Percentiles rank a stretch among this genome's conserved stretches.
These are phyloP conservation scores for Pygoscelis adeliae DNA, from an alignment of 2,113 vertebrate species.

Conservation along the genomic window DNA sequence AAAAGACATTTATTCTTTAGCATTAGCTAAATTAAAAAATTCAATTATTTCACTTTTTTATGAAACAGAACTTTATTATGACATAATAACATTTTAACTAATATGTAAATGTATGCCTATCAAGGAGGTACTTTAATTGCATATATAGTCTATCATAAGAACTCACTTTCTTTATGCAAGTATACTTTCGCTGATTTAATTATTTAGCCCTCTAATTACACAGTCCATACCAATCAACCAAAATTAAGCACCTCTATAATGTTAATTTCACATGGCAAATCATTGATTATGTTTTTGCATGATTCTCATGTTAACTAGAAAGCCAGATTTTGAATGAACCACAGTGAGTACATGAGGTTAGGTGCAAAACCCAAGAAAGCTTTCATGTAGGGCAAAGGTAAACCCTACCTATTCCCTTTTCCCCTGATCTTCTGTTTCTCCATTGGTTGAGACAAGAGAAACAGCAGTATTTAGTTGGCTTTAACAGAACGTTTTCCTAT, in stretches of 20 bases:
- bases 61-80: not conserved
- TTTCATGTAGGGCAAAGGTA: not conserved
- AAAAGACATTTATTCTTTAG: not conserved
- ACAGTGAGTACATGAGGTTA: not conserved
- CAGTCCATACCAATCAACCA: constrained; percentile 57
- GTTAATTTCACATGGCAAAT: constrained; percentile 48
- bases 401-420: not conserved
- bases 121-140: constrained; percentile 54
- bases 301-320: constrained; percentile 8
- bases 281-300: not conserved
- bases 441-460: not conserved
- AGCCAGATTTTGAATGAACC: not conserved
- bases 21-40: constrained; percentile 25
- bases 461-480: not conserved
- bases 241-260: constrained; percentile 53
- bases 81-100: constrained; percentile 46
- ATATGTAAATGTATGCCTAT: constrained; percentile 48
- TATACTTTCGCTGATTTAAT: constrained; percentile 57
- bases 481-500: not conserved
- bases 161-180: constrained; percentile 43
- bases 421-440: not conserved
- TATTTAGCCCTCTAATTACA: constrained; percentile 53
- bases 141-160: constrained; percentile 32
- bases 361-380: not conserved
- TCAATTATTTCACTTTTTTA: constrained; percentile 34